Evolutionary conservation across 2,888 invertebrate species (phyloP).

Genomic region (Epirrita christyi): DNA sequence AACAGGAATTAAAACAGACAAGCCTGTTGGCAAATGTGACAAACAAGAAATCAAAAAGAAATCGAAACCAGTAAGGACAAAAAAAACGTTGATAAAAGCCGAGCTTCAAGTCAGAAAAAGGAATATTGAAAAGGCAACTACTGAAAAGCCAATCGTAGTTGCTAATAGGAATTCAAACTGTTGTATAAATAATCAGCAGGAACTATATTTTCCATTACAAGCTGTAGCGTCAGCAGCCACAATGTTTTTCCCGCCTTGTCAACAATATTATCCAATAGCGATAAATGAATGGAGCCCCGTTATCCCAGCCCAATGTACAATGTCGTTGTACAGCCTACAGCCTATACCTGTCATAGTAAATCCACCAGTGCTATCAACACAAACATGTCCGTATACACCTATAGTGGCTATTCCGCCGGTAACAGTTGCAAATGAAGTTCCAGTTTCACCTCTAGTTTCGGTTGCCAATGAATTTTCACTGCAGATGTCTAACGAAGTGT

Average conservation of each 20-base stretch:
- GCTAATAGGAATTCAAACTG: neutral
- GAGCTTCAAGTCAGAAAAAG: conserved; percentile 20
- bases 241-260: conserved; percentile 23
- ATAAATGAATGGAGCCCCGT: conserved; percentile 43
- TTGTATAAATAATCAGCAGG: neutral
- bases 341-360: conserved; percentile 40
- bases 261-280: conserved; percentile 39
- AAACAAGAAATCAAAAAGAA: conserved; percentile 16
- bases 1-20: conserved; percentile 16
- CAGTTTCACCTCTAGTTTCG: conserved; percentile 24
- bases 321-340: conserved; percentile 36
- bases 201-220: neutral
- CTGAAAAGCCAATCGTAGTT: neutral
- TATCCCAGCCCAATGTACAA: conserved; percentile 34
- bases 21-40: neutral
- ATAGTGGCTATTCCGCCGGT: conserved; percentile 22
- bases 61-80: conserved; percentile 9
- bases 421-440: conserved; percentile 18
- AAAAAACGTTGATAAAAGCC: conserved; percentile 10
- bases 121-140: neutral
- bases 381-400: conserved; percentile 40
- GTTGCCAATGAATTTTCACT: conserved; percentile 22
- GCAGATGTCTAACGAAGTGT: conserved; percentile 8
- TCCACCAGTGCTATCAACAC: conserved; percentile 35
- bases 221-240: neutral